phyloP scores from a whole-genome alignment of 2,888 invertebrate genomes.

The Eueremaeus valkanovi region DNA sequence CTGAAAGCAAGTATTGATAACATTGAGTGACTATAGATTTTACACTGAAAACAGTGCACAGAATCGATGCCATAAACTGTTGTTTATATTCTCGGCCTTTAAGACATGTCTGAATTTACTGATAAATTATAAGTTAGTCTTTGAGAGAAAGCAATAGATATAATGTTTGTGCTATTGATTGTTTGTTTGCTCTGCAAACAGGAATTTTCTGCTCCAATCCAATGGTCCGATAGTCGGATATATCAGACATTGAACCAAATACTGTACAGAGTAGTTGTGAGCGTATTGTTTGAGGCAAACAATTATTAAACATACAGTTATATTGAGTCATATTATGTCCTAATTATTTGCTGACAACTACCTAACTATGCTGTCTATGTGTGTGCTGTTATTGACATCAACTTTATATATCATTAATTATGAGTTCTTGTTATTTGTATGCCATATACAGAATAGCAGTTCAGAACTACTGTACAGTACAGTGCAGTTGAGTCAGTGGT shows the following conservation, averaged over 20 bases:
- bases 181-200: background rate
- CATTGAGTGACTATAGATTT: background rate
- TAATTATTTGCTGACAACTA: background rate
- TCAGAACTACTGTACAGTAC: too few relatives aligned
- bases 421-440: background rate
- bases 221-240: background rate
- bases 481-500: too few relatives aligned
- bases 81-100: background rate
- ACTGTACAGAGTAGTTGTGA: too few relatives aligned
- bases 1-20: background rate
- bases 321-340: background rate
- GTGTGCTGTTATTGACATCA: background rate
- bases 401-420: slow-evolving; percentile 3
- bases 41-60: background rate
- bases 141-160: background rate
- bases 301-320: background rate
- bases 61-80: background rate
- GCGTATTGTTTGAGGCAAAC: background rate
- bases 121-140: background rate
- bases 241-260: too few relatives aligned
- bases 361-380: background rate
- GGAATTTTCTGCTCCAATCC: too few relatives aligned
- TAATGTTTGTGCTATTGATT: background rate
- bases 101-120: background rate
- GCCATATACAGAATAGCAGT: too few relatives aligned